Conservation (phyloP, 2,113 vertebrate species). For the Rhinolophus sinicus region DNA sequence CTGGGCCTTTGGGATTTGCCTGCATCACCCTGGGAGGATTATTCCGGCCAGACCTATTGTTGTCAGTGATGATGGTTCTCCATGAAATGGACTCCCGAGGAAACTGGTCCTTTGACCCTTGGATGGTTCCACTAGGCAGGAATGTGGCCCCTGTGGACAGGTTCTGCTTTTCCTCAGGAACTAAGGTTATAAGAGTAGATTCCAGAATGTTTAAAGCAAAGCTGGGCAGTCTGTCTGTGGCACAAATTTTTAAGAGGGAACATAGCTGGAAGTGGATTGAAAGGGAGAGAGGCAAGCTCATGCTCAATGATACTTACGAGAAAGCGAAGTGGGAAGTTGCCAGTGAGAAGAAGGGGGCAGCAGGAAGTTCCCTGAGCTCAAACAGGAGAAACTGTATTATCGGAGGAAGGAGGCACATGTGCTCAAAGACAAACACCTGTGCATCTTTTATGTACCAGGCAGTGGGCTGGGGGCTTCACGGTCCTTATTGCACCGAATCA, state of each 20-base stretch:
- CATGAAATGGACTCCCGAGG: background rate
- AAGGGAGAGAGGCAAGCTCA: background rate
- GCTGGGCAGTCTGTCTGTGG: background rate
- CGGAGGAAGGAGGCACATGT: background rate
- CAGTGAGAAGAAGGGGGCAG: background rate
- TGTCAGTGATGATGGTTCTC: background rate
- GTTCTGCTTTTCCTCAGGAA: background rate
- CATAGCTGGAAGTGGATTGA: background rate
- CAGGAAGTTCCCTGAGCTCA: background rate
- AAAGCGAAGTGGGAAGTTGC: background rate
- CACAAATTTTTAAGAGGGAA: background rate
- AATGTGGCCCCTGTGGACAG: background rate
- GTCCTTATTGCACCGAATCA: background rate
- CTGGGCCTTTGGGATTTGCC: slow-evolving; percentile 9
- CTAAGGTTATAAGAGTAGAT: background rate
- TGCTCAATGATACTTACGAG: background rate
- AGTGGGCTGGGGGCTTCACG: fast-evolving
- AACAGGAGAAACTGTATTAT: background rate
- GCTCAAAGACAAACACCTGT: background rate
- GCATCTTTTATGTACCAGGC: background rate
- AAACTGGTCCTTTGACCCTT: background rate
- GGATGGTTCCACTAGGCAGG: background rate
- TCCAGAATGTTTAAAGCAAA: background rate
- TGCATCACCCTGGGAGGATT: slow-evolving; percentile 29
- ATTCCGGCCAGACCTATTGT: background rate